A percentile compares a stretch with the other conserved stretches of the same genome.
These are phyloP conservation scores for Drosophila borborema DNA, from an alignment of 2,888 invertebrate genomes.

Conservation along the genomic window DNA sequence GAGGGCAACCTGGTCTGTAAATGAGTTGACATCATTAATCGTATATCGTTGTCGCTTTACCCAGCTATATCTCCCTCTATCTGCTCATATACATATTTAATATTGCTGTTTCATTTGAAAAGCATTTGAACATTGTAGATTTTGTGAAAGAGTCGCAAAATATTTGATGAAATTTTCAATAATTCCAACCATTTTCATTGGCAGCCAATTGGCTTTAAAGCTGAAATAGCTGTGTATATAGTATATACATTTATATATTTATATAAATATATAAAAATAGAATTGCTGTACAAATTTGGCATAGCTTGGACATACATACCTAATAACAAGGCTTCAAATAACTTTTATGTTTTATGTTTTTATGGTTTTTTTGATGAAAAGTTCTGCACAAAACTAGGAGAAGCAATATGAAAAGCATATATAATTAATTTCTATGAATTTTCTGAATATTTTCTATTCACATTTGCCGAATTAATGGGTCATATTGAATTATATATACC, in stretches of 20 bases:
- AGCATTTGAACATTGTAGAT: constrained; percentile 9
- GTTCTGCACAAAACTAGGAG: neutral
- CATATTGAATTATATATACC: neutral
- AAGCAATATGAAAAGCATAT: neutral
- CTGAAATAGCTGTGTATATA: constrained; percentile 5
- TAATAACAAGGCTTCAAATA: constrained; percentile 16
- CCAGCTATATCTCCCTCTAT: neutral
- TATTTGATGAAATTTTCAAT: constrained; percentile 10
- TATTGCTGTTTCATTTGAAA: constrained; percentile 3
- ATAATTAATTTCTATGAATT: neutral
- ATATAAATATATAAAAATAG: neutral
- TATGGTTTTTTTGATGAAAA: constrained; percentile 1
- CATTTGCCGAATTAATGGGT: neutral
- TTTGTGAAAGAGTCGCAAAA: constrained; percentile 11
- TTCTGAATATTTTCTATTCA: neutral
- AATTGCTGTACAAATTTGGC: neutral
- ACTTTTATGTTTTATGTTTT: constrained; percentile 8
- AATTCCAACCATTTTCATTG: constrained; percentile 35
- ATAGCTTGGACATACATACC: constrained; percentile 21
- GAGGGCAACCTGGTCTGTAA: constrained; percentile 37
- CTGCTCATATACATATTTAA: neutral
- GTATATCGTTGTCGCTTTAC: constrained; percentile 28
- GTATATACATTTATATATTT: too few species aligned
- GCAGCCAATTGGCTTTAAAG: constrained; percentile 45
- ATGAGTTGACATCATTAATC: constrained; percentile 48